Conservation (phyloP, 2,888 invertebrate genomes). For the Caenorhabditis becei region DNA sequence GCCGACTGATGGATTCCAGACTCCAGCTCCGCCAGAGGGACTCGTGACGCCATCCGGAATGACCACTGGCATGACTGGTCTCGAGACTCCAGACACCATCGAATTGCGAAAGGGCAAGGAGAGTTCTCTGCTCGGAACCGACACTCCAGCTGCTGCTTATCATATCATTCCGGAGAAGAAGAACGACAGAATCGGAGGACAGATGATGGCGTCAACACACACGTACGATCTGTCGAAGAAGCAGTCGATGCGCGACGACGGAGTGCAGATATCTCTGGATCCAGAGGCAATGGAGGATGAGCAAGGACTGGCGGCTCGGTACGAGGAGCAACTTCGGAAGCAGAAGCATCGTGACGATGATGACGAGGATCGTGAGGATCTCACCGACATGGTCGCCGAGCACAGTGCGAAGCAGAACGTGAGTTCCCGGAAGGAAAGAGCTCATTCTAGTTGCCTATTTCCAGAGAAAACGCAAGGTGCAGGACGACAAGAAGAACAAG, state of each 20-base stretch:
- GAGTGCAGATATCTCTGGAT: slow-evolving; percentile 94
- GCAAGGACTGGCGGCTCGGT: slow-evolving; percentile 92
- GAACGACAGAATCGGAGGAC: slow-evolving; percentile 87
- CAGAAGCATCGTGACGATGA: slow-evolving; percentile 85
- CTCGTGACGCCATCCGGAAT: slow-evolving; percentile 77
- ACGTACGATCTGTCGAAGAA: slow-evolving; percentile 91
- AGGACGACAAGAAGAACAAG: slow-evolving; percentile 79
- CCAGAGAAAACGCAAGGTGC: slow-evolving; percentile 80
- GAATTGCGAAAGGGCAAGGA: slow-evolving; percentile 95
- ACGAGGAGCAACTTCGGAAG: slow-evolving; percentile 96
- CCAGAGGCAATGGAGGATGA: slow-evolving; percentile 86
- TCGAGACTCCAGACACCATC: slow-evolving; percentile 99
- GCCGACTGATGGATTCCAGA: slow-evolving; percentile 64
- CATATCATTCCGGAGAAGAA: slow-evolving; percentile 96
- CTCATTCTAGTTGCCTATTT: slow-evolving; percentile 41
- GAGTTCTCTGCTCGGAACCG: slow-evolving; percentile 82
- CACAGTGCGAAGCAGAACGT: slow-evolving; percentile 97
- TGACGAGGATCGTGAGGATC: slow-evolving; percentile 88
- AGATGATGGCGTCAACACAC: slow-evolving; percentile 95
- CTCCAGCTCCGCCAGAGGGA: slow-evolving; percentile 68
- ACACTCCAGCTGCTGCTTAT: slow-evolving; percentile 87
- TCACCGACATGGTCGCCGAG: slow-evolving; percentile 98
- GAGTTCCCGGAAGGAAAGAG: slow-evolving; percentile 23
- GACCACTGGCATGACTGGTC: slow-evolving; percentile 82
- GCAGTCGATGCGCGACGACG: slow-evolving; percentile 79